Percentiles rank a stretch among this genome's conserved stretches.
Conservation (phyloP, 1,140 invertebrate genomes). For the Zaprionus nigranus region DNA sequence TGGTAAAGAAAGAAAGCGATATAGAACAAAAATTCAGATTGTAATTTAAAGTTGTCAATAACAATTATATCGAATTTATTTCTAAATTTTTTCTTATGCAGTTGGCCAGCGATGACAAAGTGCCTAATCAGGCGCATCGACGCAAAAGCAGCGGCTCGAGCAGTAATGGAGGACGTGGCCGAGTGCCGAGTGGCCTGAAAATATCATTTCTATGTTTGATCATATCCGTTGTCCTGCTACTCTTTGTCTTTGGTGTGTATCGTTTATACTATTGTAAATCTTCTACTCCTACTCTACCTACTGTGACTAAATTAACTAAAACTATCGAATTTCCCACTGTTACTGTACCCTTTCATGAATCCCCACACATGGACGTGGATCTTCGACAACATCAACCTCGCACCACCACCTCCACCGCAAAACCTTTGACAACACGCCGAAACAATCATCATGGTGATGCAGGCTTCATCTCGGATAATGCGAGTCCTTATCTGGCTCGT, state of each 20-base stretch:
- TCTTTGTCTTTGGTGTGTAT: slow-evolving; percentile 83
- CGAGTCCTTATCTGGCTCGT: slow-evolving; percentile 86
- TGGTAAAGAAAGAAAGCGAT: slow-evolving; percentile 41
- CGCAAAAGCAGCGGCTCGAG: slow-evolving; percentile 53
- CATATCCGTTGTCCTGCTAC: slow-evolving; percentile 70
- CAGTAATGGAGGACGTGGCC: slow-evolving; percentile 45
- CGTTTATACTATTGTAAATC: slow-evolving; percentile 45
- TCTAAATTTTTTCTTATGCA: slow-evolving; percentile 20
- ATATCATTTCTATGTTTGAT: slow-evolving; percentile 80
- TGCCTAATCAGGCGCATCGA: slow-evolving; percentile 25
- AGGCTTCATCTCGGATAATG: slow-evolving; percentile 79
- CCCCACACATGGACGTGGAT: slow-evolving; percentile 29
- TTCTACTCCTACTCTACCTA: not conserved
- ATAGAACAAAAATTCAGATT: not conserved
- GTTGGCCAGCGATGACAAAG: slow-evolving; percentile 69
- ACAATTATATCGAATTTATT: not conserved
- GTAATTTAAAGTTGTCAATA: not conserved
- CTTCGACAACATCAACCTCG: not conserved
- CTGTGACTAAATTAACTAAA: slow-evolving; percentile 57
- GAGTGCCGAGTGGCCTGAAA: slow-evolving; percentile 69
- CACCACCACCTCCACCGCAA: slow-evolving; percentile 16
- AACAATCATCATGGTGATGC: slow-evolving; percentile 4
- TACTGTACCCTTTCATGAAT: slow-evolving; percentile 50
- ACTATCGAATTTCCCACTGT: slow-evolving; percentile 59
- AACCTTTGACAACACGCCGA: slow-evolving; percentile 5